Evolutionary conservation across 2,797 vertebrate genomes (phyloP), one percentile per base, ranked within the genome.

Genomic region (Serranus cabrilla): DNA sequence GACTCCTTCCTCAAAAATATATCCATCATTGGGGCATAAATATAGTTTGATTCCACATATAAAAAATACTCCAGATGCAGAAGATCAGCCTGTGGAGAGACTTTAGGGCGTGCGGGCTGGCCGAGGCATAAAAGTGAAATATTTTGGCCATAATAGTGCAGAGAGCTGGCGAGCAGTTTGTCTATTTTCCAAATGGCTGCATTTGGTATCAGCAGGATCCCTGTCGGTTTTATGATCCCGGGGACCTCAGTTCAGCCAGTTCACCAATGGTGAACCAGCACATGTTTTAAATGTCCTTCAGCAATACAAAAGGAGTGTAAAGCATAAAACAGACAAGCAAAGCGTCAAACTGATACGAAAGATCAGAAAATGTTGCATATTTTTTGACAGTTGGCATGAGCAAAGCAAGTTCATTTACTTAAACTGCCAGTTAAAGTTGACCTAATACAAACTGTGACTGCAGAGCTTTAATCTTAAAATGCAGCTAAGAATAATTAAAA

Each of bases 161-260:
- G 17, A 46, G 76, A 76, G 39, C 34, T 68, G 62, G 46, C 66
- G 43, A 82, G 63, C 23, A 56, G 39, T 43, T 40, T n/a, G 54
- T 59, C 23, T 12, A 42, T 43, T 17, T 70, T 83, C 75, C 77
- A 79, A 77, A 71, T 64, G 39, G 16, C 18, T 12, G 8, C 31
- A 31, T 25, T 71, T 51, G 23, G 47, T 50, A 66, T 63, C 62
- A 49, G n/a, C 76, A 7, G 40, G 74, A 71, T 21, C 61, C 70
- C 60, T 63, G 20, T 81, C 46, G 78, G 74, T 67, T 71, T 20
- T 17, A 14, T 81, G 51, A 85, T 85, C 90, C 60, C 7, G 25
- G 1, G 78, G 77, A 88, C 82, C 86, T 77, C 12, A 16, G 17
- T 50, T 54, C 34, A 68, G 16, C 39, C 43, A 25, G 8, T 71